Evolutionary conservation across 2,888 invertebrate species (phyloP).

Genomic region (Sesamia inferens): DNA sequence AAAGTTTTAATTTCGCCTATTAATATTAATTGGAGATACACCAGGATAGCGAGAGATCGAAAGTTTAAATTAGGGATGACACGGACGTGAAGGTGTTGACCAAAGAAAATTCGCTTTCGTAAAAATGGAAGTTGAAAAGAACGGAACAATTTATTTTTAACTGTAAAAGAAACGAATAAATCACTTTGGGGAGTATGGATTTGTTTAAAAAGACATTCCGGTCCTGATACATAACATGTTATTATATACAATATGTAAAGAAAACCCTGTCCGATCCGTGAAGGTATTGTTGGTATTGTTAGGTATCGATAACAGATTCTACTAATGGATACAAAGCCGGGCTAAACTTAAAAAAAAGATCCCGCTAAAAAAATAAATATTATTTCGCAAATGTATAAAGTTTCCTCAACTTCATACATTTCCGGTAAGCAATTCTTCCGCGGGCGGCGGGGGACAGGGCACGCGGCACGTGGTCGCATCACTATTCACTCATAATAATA

Average conservation of each 20-base stretch:
- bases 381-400: no score
- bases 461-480: no score
- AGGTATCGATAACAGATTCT: no score
- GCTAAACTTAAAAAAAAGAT: no score
- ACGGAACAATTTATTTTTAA: neutral
- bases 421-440: no score
- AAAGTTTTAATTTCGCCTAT: constrained; percentile 32
- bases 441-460: no score
- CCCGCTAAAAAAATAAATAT: no score
- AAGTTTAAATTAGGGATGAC: constrained; percentile 45
- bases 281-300: no score
- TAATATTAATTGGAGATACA: constrained; percentile 41
- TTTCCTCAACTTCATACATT: no score
- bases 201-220: neutral
- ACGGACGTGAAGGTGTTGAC: constrained; percentile 5
- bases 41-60: constrained; percentile 29
- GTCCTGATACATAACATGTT: neutral
- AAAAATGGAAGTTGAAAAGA: constrained; percentile 2
- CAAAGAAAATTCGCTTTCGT: constrained; percentile 6
- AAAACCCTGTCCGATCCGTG: no score
- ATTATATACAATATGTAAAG: neutral
- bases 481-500: no score
- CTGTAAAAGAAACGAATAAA: constrained; percentile 9
- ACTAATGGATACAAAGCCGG: no score
- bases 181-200: constrained; percentile 15